Percentiles rank a stretch among this genome's conserved stretches.
These are phyloP conservation scores for Channallabes apus DNA, from an alignment of 2,797 vertebrate species.

Conservation along the genomic window DNA sequence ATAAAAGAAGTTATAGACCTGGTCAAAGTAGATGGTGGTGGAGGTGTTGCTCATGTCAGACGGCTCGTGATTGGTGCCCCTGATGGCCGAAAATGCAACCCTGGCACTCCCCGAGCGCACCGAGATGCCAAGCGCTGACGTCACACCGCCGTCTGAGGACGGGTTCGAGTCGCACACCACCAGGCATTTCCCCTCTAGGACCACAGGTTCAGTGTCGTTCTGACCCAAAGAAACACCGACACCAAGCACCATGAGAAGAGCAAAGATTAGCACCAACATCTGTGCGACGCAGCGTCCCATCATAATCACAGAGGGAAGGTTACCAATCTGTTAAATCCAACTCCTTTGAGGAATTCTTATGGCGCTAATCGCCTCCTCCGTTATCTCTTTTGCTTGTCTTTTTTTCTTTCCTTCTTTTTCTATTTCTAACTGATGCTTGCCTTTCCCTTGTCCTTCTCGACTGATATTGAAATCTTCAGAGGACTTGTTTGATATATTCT, in stretches of 20 bases:
- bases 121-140: slow-evolving; percentile 92
- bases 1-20: slow-evolving; percentile 70
- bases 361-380: slow-evolving; percentile 73
- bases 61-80: slow-evolving; percentile 88
- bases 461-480: slow-evolving; percentile 70
- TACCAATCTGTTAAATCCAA: slow-evolving; percentile 29
- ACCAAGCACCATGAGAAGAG: slow-evolving; percentile 78
- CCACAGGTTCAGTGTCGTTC: slow-evolving; percentile 98
- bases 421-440: slow-evolving; percentile 63
- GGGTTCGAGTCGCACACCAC: slow-evolving; percentile 98
- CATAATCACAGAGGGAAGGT: slow-evolving; percentile 19
- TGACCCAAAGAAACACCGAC: slow-evolving; percentile 79
- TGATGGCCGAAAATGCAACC: slow-evolving; percentile 84
- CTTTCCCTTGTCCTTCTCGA: slow-evolving; percentile 59
- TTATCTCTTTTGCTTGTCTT: slow-evolving; percentile 61
- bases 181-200: slow-evolving; percentile 95
- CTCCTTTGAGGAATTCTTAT: slow-evolving; percentile 17
- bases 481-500: slow-evolving; percentile 67
- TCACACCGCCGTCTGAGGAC: slow-evolving; percentile 91
- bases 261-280: slow-evolving; percentile 74
- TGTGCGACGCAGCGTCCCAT: slow-evolving; percentile 12
- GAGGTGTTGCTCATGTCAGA: slow-evolving; percentile 97
- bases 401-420: slow-evolving; percentile 50
- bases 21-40: slow-evolving; percentile 96
- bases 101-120: slow-evolving; percentile 89